Evolutionary conservation across 2,113 vertebrate genomes (phyloP), one percentile per base, ranked within the genome.

Genomic region (Clarias magur): DNA sequence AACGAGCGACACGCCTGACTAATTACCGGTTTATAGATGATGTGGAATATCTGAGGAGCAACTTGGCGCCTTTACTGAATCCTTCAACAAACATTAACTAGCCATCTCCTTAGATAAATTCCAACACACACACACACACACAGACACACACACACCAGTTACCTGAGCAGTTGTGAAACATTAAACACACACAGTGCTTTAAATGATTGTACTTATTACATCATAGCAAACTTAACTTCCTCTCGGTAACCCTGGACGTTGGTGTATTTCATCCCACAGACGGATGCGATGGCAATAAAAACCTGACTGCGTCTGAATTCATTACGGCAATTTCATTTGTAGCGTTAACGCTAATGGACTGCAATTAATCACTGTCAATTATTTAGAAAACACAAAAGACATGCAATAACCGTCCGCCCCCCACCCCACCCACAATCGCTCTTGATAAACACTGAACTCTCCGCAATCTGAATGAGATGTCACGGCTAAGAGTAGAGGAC

Each of bases 301-400:
- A 5, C 75, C 75, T 15, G 25, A 16, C 75, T 8, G 75, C 75
- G 15, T n/a, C 30, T 5, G 11, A 59, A 30, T 80, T 80, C 16
- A 80, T 80, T 80, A 80, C 8, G 6, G 13, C 53, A 4, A 10
- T 38, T 80, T 21, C 30, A 38, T 60, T 15, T 1, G 6, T 38
- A 8, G 30, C 13, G 30, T 4, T 80, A 30, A 2, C 0, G n/a
- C 30, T 60, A 23, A 60, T 38, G 30, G 27, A 23, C 56, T 21
- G 17, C 78, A 21, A 80, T 60, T 80, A 80, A 56, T 60, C 27
- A 27, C 16, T 21, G 78, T 80, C 78, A 34, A 56, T 60, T 80
- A 34, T 59, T 80, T 80, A 34, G 12, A 80, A 59, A 80, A 56
- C 54, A 38, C 27, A 12, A 16, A 60, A 56, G 54, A 80, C n/a